Evolutionary conservation across 2,888 invertebrate genomes (phyloP), one percentile per base, ranked within the genome.

Genomic region (Harpalus rubripes): DNA sequence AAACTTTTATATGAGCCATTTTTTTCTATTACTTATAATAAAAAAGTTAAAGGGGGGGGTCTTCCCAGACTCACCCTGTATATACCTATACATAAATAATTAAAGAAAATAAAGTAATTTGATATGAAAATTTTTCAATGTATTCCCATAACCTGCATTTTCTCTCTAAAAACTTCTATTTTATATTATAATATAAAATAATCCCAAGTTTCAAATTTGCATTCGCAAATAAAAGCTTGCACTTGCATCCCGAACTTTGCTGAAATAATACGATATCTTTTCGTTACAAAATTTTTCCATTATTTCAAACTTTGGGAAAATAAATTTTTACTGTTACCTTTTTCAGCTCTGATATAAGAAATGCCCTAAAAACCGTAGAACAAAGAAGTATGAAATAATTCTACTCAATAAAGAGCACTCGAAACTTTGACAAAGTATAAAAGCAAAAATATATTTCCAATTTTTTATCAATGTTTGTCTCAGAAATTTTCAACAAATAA

Each of bases 351-450:
- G 61, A 8, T 61, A 18, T 61, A 61, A 61, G 22, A 61, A 61
- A 61, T 1, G 22, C 63, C 22, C 12, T 63, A 63, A 63, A 63
- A 63, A 26, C 63, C 12, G 26, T 63, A 63, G 26, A 63, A 63
- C 63, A 63, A 63, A 63, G 26, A 63, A 63, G 26, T 63, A 63
- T 12, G 63, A 63, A 61, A 63, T 18, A 63, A 12, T 63, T 63
- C 63, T 63, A 22, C 63, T 63, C 8, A 63, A 63, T 12, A 26
- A 26, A 12, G 26, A 22, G 63, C 26, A 63, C 5, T 32, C 32
- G 26, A 63, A 63, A 63, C 63, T 63, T 63, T 63, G 63, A 63
- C 63, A 63, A 61, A 61, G 63, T 63, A 63, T 63, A 63, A 63
- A 63, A 63, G 26, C 63, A 63, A 63, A 63, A 22, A 63, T 63